Percentiles rank a stretch among this genome's conserved stretches.
Evolutionary conservation across 2,888 invertebrate species (phyloP).

Genomic region (Synanthedon tipuliformis): DNA sequence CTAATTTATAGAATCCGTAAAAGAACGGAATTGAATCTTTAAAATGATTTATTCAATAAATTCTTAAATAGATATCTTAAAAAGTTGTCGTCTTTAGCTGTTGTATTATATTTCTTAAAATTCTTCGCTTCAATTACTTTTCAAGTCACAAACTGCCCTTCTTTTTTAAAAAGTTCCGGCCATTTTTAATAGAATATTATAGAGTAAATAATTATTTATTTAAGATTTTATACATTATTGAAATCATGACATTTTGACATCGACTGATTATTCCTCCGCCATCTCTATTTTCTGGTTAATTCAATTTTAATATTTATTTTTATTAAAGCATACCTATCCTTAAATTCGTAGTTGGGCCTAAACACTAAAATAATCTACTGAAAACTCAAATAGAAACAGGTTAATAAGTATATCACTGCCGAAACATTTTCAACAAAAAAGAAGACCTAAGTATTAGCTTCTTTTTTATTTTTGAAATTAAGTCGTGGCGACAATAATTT

Average conservation of each 20-base stretch:
- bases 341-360: not conserved
- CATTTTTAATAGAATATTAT: conserved; percentile 55
- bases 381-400: conserved; percentile 6
- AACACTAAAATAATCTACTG: not conserved
- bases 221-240: not conserved
- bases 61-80: no score
- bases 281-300: not conserved
- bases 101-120: conserved; percentile 6
- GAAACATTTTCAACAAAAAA: conserved; percentile 4
- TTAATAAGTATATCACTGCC: conserved; percentile 23
- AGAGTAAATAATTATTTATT: conserved; percentile 23
- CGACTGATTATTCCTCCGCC: not conserved
- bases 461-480: conserved; percentile 6
- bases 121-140: conserved; percentile 4
- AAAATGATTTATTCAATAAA: not conserved
- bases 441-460: not conserved
- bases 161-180: conserved; percentile 59
- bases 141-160: conserved; percentile 19
- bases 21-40: not conserved
- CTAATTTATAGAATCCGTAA: not conserved
- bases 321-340: not conserved
- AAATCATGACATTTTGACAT: not conserved
- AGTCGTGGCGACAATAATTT: conserved; percentile 21
- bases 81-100: conserved; percentile 1
- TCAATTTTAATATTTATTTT: not conserved